These are phyloP conservation scores for Caenorhabditis virilis DNA, from an alignment of 2,888 invertebrate species.

Conservation along the genomic window DNA sequence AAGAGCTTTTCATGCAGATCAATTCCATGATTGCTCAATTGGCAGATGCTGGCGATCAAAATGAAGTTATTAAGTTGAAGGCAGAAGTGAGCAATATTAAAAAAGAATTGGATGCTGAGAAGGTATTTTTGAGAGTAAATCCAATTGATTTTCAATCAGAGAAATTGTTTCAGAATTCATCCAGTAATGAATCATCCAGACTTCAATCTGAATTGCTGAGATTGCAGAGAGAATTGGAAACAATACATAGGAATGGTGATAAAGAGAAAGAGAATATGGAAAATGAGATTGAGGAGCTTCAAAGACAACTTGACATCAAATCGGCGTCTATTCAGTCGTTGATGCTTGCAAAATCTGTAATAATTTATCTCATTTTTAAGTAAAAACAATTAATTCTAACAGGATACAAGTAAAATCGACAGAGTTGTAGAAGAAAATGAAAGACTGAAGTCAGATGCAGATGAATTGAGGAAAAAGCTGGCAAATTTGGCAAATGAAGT, in stretches of 20 bases:
- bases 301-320: conserved; percentile 57
- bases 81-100: conserved; percentile 23
- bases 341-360: conserved; percentile 54
- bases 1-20: conserved; percentile 66
- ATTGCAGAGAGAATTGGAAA: conserved; percentile 6
- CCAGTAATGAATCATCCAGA: conserved; percentile 11
- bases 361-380: background rate
- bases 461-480: conserved; percentile 26
- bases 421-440: conserved; percentile 41
- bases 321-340: conserved; percentile 58
- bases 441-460: conserved; percentile 23
- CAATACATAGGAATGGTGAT: conserved; percentile 11
- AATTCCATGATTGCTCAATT: conserved; percentile 62
- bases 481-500: conserved; percentile 2
- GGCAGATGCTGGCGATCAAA: conserved; percentile 48
- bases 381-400: background rate
- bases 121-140: conserved; percentile 4
- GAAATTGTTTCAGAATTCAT: conserved; percentile 3
- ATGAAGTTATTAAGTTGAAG: conserved; percentile 35
- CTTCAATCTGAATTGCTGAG: conserved; percentile 20
- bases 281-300: conserved; percentile 46
- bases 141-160: background rate
- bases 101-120: conserved; percentile 24
- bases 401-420: conserved; percentile 29
- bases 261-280: conserved; percentile 30